Percentiles rank a stretch among this genome's conserved stretches.
phyloP scores from a whole-genome alignment of 2,797 vertebrate species.

The Lates japonicus region DNA sequence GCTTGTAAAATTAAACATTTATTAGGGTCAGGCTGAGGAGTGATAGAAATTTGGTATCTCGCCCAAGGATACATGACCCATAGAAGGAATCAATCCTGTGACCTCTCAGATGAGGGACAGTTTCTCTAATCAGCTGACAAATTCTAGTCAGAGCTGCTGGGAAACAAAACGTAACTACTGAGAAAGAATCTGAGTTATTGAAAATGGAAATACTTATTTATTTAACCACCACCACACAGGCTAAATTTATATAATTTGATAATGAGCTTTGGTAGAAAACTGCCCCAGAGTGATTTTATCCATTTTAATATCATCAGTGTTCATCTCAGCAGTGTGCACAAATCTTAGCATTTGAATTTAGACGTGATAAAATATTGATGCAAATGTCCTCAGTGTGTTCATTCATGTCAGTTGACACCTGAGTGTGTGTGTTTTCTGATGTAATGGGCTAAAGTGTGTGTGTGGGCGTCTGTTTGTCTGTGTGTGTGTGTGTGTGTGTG shows the following conservation, averaged over 20 bases:
- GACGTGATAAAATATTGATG: constrained; percentile 65
- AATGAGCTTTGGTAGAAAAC: not conserved
- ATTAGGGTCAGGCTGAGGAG: constrained; percentile 52
- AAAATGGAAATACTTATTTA: not conserved
- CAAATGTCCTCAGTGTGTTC: constrained; percentile 51
- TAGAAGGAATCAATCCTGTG: constrained; percentile 52
- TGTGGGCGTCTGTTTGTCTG: constrained; percentile 43
- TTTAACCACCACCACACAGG: not conserved
- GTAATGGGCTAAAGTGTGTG: constrained; percentile 49
- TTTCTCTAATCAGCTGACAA: constrained; percentile 27
- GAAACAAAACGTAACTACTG: not conserved
- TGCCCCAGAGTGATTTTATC: not conserved
- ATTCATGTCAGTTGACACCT: constrained; percentile 51
- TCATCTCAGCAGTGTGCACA: constrained; percentile 21
- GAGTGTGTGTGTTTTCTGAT: constrained; percentile 46
- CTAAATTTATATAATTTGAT: not conserved
- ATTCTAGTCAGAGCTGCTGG: not conserved
- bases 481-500: constrained; percentile 33
- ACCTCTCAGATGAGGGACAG: constrained; percentile 30
- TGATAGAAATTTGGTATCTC: constrained; percentile 50
- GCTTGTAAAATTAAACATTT: constrained; percentile 71
- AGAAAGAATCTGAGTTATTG: not conserved
- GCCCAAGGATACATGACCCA: constrained; percentile 58
- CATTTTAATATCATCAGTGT: not conserved
- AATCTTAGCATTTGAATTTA: constrained; percentile 65